Conservation (phyloP, 2,888 invertebrate genomes). For the Xestia xanthographa region DNA sequence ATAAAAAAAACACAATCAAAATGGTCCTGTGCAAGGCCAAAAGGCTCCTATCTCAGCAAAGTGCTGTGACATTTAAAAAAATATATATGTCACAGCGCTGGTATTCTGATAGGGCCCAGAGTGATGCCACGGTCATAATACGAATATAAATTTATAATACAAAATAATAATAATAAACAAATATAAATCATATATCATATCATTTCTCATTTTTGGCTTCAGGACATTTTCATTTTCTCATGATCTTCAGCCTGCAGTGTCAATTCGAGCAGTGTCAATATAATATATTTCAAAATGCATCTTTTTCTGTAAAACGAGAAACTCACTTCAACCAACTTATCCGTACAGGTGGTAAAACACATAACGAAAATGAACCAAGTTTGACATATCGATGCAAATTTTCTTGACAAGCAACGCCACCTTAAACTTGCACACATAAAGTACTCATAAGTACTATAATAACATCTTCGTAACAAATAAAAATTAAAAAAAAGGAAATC, state of each 20-base stretch:
- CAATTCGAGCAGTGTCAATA: not conserved
- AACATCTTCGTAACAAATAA: not conserved
- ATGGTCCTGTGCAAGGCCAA: too few relatives aligned
- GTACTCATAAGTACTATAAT: not conserved
- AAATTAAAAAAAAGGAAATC: too few relatives aligned
- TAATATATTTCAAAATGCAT: not conserved
- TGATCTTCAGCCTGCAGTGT: not conserved
- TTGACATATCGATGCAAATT: not conserved
- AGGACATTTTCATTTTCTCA: not conserved
- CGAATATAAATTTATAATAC: too few relatives aligned
- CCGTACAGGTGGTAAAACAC: not conserved
- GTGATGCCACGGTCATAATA: too few relatives aligned
- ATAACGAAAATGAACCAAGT: not conserved
- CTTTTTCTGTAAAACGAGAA: not conserved
- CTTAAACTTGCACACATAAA: not conserved
- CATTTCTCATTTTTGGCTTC: not conserved
- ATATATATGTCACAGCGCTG: too few relatives aligned
- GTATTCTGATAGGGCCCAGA: too few relatives aligned
- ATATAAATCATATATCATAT: too few relatives aligned
- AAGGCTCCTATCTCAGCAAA: too few relatives aligned
- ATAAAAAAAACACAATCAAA: too few relatives aligned
- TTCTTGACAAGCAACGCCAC: not conserved
- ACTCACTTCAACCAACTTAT: not conserved
- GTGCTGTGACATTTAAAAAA: too few relatives aligned
- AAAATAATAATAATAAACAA: too few relatives aligned